Evolutionary conservation across 2,113 vertebrate genomes (phyloP), one percentile per base, ranked within the genome.

Genomic region (Centropus unirufus): DNA sequence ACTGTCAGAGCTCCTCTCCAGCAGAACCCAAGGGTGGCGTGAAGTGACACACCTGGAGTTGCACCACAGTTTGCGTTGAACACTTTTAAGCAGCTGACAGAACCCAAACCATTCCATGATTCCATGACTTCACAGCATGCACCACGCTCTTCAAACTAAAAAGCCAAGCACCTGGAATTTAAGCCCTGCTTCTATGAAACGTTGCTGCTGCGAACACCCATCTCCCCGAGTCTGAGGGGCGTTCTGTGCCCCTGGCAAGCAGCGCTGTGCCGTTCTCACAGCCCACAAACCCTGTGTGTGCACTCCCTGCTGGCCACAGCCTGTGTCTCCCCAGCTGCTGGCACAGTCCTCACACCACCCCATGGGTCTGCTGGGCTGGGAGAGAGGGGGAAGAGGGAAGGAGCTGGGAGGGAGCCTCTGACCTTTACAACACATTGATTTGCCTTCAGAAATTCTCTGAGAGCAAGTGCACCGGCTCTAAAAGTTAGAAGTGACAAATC

Each of bases 321-420:
- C 36, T 36, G 36, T 36, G 36, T 36, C 36, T 36, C 36, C 36
- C 61, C 67, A 47, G 21, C 36, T 18, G 52, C 54, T 49, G 2
- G 2, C 52, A 16, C 27, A 68, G 55, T 32, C n/a, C 72, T n/a
- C 5, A 4, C 44, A 12, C 11, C 68, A 54, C 54, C 49, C 23
- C 11, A 1, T 61, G 1, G 24, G 12, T 2, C 51, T 46, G 29
- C 54, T 29, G 15, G 9, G 1, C 0, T 24, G 23, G 26, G 40
- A 18, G 44, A 46, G 44, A 75, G 5, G 29, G 23, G 1, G 14
- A 81, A 36, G 4, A 63, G 42, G 47, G 20, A 36, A 26, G n/a
- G 29, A 69, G 32, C 8, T 11, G 30, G 34, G 20, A 57, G 14
- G 9, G 18, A 89, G 26, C 11, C 57, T 58, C 68, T 11, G n/a